phyloP scores from a whole-genome alignment of 2,797 vertebrate species.

The Erpetoichthys calabaricus region DNA sequence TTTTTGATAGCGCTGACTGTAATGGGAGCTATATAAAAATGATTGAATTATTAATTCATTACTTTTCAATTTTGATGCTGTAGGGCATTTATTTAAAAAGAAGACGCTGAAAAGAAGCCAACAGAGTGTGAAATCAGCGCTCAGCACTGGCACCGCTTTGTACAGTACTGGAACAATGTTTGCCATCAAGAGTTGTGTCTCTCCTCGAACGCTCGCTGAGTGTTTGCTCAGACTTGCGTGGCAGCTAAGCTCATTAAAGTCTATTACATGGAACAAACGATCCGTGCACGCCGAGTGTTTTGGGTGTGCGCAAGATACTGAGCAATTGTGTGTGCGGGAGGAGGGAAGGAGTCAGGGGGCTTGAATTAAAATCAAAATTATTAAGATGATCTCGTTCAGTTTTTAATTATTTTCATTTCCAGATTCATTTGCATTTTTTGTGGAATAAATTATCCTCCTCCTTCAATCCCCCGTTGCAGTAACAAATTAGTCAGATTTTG shows the following conservation, averaged over 20 bases:
- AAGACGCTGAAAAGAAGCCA: too few relatives aligned
- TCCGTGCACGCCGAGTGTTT: not conserved
- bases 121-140: too few relatives aligned
- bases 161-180: not conserved
- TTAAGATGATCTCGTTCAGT: slow-evolving; percentile 19
- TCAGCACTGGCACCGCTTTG: not conserved
- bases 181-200: not conserved
- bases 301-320: not conserved
- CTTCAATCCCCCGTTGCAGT: slow-evolving; percentile 2
- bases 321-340: not conserved
- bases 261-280: not conserved
- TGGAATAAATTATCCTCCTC: slow-evolving; percentile 11
- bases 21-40: too few relatives aligned
- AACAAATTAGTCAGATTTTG: slow-evolving; percentile 21
- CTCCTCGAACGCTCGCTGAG: not conserved
- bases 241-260: not conserved
- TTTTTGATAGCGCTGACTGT: too few relatives aligned
- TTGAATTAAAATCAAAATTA: slow-evolving; percentile 24
- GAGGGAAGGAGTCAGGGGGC: not conserved
- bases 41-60: too few relatives aligned
- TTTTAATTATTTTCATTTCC: slow-evolving; percentile 23
- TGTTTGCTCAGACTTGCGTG: not conserved
- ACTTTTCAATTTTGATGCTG: too few relatives aligned
- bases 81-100: too few relatives aligned
- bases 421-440: slow-evolving; percentile 11